Percentiles rank a stretch among this genome's conserved stretches.
Conservation (phyloP, 2,113 vertebrate species). For the Ameiurus melas region DNA sequence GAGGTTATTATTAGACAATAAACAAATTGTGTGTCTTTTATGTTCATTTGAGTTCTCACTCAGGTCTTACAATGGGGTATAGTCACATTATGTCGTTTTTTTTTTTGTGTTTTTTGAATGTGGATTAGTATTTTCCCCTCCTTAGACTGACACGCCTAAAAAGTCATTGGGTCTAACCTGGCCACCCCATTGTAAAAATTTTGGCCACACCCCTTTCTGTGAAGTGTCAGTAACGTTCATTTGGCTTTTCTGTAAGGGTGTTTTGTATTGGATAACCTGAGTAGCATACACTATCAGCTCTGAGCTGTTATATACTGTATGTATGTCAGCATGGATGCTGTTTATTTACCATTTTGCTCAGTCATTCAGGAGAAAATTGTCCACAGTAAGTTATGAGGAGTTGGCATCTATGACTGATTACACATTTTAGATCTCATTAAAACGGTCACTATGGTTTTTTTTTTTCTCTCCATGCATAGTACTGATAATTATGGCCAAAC, state of each 20-base stretch:
- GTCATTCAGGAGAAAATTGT: not conserved
- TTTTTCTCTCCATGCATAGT: not conserved
- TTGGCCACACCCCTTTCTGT: not conserved
- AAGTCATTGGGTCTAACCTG: not conserved
- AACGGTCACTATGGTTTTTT: too few relatives aligned
- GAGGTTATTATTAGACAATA: not conserved
- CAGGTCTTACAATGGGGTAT: not conserved
- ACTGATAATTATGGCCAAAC: not conserved
- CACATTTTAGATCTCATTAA: not conserved
- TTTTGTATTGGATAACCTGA: not conserved
- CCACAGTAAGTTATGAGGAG: not conserved
- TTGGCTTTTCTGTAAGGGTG: not conserved
- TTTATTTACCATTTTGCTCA: not conserved
- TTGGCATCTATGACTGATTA: not conserved
- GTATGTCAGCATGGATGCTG: not conserved
- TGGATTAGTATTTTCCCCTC: not conserved
- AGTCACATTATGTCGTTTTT: not conserved
- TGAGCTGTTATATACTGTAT: not conserved
- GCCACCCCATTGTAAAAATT: not conserved
- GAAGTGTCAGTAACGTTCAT: not conserved
- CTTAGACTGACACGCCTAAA: not conserved
- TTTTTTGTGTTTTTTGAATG: too few relatives aligned
- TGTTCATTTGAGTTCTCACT: not conserved
- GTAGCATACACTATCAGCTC: not conserved
- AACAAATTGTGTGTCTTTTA: not conserved